phyloP scores from a whole-genome alignment of 2,797 vertebrate genomes.

The Cephalopachus bancanus region DNA sequence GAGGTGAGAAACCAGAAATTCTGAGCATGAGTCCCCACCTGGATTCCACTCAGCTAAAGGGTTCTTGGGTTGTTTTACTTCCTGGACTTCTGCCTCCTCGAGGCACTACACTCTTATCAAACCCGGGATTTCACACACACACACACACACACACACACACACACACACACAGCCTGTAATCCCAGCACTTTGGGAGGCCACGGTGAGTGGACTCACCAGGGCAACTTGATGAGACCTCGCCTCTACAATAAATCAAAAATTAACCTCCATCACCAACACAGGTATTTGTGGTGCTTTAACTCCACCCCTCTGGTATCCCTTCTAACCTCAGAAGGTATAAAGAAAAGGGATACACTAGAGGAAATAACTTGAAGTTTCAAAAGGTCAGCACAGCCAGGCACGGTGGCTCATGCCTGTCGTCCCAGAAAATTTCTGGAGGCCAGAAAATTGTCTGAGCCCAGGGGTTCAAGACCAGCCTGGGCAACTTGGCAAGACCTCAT shows the following conservation, averaged over 20 bases:
- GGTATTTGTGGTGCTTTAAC: not conserved
- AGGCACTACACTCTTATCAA: not conserved
- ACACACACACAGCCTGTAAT: too few species aligned
- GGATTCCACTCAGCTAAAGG: not conserved
- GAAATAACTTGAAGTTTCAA: too few species aligned
- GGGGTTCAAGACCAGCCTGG: not conserved
- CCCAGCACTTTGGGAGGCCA: too few species aligned
- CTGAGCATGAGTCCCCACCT: not conserved
- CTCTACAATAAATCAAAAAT: too few species aligned
- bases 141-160: too few species aligned
- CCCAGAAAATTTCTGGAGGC: not conserved
- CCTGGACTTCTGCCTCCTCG: not conserved
- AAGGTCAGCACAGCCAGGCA: not conserved
- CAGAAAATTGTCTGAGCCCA: not conserved
- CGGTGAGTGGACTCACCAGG: too few species aligned
- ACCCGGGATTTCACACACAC: not conserved
- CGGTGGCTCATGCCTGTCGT: not conserved
- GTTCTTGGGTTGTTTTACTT: not conserved
- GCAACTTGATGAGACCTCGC: too few species aligned
- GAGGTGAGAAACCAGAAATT: not conserved
- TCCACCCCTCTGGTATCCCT: not conserved
- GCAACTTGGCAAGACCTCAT: not conserved
- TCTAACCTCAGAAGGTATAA: not conserved
- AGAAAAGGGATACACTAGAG: not conserved
- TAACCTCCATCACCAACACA: not conserved